A percentile compares a stretch with the other conserved stretches of the same genome.
phyloP scores from a whole-genome alignment of 2,797 vertebrate species.

The Anguilla megastoma region DNA sequence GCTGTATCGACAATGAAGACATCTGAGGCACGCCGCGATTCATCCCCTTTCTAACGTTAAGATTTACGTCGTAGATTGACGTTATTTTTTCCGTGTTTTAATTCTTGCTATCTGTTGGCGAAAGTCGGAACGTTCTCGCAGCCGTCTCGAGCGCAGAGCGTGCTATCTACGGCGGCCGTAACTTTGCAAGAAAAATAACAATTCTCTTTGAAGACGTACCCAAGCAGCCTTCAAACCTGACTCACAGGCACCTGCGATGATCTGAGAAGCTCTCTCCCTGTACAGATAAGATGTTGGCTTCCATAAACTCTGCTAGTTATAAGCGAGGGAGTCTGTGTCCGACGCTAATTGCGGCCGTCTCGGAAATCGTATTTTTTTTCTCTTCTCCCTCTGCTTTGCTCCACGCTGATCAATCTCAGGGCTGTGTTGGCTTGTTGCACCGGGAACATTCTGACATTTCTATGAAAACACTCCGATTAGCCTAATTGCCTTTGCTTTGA shows the following conservation, averaged over 20 bases:
- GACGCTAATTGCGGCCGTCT: slow-evolving; percentile 50
- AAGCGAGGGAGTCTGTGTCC: slow-evolving; percentile 47
- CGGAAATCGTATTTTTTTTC: slow-evolving; percentile 33
- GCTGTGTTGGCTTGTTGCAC: slow-evolving; percentile 63
- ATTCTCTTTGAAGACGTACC: neutral
- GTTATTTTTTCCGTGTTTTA: neutral
- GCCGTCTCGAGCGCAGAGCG: neutral
- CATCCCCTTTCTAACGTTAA: slow-evolving; percentile 60
- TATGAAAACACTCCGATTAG: slow-evolving; percentile 76
- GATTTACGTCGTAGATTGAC: slow-evolving; percentile 37
- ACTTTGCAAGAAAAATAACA: neutral
- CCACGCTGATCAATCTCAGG: slow-evolving; percentile 69
- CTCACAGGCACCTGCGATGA: slow-evolving; percentile 61
- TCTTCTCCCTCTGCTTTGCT: slow-evolving; percentile 33
- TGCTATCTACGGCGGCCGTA: neutral
- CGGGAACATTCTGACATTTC: slow-evolving; percentile 70
- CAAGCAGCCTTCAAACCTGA: slow-evolving; percentile 47
- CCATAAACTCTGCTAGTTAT: slow-evolving; percentile 47
- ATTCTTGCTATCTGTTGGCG: neutral
- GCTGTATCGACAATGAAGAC: slow-evolving; percentile 70
- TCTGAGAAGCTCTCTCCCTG: slow-evolving; percentile 52
- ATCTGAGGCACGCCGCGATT: slow-evolving; percentile 60
- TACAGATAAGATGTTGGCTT: slow-evolving; percentile 60
- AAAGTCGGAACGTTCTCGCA: neutral
- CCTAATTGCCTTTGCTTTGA: slow-evolving; percentile 74